Base-by-base conservation (phyloP, 2,888 invertebrate genomes). In the Apamea sordens region DNA sequence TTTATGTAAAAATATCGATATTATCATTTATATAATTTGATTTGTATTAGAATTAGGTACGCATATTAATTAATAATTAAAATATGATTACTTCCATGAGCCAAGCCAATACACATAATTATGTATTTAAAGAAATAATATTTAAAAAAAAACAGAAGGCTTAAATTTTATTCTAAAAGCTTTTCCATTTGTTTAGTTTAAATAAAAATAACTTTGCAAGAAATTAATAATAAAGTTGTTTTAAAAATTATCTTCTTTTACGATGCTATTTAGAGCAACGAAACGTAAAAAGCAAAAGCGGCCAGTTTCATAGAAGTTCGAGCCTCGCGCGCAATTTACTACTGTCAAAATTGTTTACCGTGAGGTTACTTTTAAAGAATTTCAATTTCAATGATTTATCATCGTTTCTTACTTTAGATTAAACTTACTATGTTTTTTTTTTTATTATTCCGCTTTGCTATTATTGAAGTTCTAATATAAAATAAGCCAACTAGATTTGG, bases 331-430 rank as follows among this genome's bases (percentile, higher is more conserved):
- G 95, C 95, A 95, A 94, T 94, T 94, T 92, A 88, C 87, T 89
- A 71, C 93, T 94, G 94, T 96, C 96, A 96, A 94, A 94, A 92
- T 95, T 95, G 95, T 96, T 96, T 95, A 94, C 93, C 92, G 94
- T 93, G 93, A 95, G 95, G 95, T 95, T 95, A 95, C 86, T 89
- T 92, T 89, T 87, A 86, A 73, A 87, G 86, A 81, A 80, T 85
- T 86, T 81, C 53, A 81, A 80, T 85, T 86, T 81, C 53, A 83
- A 76, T 82, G 69, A 76, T 77, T 86, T 81, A 80, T 50, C 78
- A 63, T 24, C 28, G 61, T 77, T 83, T 79, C 72, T 69, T 76
- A 69, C n/a, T 80, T 8, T 78, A 79, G 69, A 68, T 79, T 73
- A 65, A 79, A 77, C 56, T 69, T 75, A n/a, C 44, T 56, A 79